Percentiles rank a stretch among this genome's conserved stretches.
These are phyloP conservation scores for Acanthosepion lycidas DNA, from an alignment of 2,888 invertebrate species.

Conservation along the genomic window DNA sequence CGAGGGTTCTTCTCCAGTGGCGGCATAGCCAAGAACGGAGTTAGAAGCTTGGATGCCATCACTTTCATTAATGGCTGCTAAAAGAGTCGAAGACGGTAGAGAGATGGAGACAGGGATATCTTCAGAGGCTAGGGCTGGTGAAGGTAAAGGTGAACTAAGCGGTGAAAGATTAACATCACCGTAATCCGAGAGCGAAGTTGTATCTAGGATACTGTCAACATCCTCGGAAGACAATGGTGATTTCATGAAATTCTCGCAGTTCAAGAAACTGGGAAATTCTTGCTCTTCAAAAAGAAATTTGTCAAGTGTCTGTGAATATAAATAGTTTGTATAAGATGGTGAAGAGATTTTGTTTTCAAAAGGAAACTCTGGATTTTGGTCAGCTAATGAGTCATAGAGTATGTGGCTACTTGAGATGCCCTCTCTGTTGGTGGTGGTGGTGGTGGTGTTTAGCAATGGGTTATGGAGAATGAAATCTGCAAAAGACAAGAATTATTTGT, in stretches of 20 bases:
- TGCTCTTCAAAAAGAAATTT: neutral
- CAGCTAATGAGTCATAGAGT: neutral
- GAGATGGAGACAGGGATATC: constrained; percentile 51
- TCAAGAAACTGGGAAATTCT: neutral
- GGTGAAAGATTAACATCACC: constrained; percentile 47
- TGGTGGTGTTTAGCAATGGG: neutral
- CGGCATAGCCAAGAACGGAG: neutral
- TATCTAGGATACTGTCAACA: constrained; percentile 58
- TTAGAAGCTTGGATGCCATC: neutral
- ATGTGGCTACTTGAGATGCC: neutral
- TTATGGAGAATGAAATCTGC: neutral
- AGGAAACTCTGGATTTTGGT: neutral
- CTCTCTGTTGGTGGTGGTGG: neutral
- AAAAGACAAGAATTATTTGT: neutral
- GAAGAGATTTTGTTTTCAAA: neutral
- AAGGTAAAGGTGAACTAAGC: neutral
- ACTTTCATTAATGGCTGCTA: neutral
- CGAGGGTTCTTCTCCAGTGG: neutral
- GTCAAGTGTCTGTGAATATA: neutral
- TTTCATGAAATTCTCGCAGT: constrained; percentile 51
- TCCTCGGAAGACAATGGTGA: constrained; percentile 60
- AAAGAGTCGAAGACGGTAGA: neutral
- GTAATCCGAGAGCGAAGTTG: constrained; percentile 53
- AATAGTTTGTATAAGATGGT: neutral
- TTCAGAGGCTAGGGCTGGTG: neutral